A percentile compares a stretch with the other conserved stretches of the same genome.
Conservation (phyloP, 1,140 invertebrate species). For the Diorhabda carinulata region DNA sequence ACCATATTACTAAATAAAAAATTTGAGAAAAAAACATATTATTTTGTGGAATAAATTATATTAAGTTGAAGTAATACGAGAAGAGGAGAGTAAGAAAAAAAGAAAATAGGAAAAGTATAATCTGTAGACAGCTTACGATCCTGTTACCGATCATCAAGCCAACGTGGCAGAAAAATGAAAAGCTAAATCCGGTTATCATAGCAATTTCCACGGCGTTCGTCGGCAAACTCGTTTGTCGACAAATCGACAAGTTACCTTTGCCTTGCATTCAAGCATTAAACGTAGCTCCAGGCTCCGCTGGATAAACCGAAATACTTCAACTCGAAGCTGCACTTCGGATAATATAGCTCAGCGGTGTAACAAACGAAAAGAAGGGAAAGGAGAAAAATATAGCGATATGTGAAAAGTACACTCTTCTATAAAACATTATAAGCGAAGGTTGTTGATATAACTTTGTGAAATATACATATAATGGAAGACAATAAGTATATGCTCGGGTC, state of each 20-base stretch:
- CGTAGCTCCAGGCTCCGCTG: constrained; percentile 15
- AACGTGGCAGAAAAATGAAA: constrained; percentile 52
- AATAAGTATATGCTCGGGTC: background rate
- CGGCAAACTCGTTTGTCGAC: constrained; percentile 36
- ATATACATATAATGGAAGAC: background rate
- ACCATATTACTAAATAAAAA: background rate
- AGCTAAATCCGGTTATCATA: constrained; percentile 51
- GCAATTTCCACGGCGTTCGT: constrained; percentile 46
- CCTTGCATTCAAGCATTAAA: constrained; percentile 31
- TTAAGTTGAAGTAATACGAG: background rate
- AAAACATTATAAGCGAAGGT: background rate
- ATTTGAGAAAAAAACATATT: background rate
- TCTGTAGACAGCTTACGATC: constrained; percentile 32
- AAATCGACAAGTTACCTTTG: constrained; percentile 27
- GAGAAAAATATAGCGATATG: background rate
- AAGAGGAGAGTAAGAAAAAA: constrained; percentile 27
- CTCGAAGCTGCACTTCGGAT: background rate
- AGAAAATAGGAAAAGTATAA: constrained; percentile 45
- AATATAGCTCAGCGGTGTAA: background rate
- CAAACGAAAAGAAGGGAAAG: background rate
- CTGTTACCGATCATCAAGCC: constrained; percentile 45
- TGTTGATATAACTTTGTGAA: constrained; percentile 5
- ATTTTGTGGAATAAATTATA: background rate
- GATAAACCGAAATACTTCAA: background rate
- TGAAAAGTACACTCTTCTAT: too few relatives aligned